Conservation (phyloP, 2,113 vertebrate species). For the Semicossyphus pulcher region DNA sequence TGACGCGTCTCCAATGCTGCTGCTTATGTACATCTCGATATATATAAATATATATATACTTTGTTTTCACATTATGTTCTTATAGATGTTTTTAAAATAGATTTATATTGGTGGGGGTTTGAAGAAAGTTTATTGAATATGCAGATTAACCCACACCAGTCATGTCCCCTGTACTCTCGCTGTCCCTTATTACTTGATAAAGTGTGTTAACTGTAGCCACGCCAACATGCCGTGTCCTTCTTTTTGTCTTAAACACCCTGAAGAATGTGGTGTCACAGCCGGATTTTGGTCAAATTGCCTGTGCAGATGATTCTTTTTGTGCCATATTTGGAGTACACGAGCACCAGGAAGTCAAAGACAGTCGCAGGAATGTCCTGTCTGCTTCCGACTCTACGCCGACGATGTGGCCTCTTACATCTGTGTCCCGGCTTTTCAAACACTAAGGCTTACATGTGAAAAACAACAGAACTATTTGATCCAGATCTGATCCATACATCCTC, state of each 20-base stretch:
- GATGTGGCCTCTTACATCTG: neutral
- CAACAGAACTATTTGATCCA: constrained; percentile 21
- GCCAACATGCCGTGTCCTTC: constrained; percentile 25
- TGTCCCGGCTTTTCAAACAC: constrained; percentile 21
- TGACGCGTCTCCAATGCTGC: constrained; percentile 56
- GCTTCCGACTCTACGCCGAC: neutral
- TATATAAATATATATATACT: constrained; percentile 61
- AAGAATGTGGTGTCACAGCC: constrained; percentile 16
- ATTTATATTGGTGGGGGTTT: constrained; percentile 77
- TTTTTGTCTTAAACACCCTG: constrained; percentile 25
- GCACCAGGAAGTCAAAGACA: neutral
- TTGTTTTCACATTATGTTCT: constrained; percentile 88
- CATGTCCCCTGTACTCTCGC: constrained; percentile 33
- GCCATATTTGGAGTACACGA: neutral
- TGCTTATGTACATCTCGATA: constrained; percentile 48
- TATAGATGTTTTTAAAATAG: constrained; percentile 89
- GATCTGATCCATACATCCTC: constrained; percentile 10
- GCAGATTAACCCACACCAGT: constrained; percentile 61
- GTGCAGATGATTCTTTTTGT: constrained; percentile 4
- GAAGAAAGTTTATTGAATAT: constrained; percentile 63
- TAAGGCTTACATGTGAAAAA: constrained; percentile 7
- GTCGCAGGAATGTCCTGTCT: neutral
- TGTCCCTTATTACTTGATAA: constrained; percentile 63
- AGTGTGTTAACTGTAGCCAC: constrained; percentile 63
- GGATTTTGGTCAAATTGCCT: constrained; percentile 32